Conservation (phyloP, 1,140 invertebrate genomes). For the Pseudoatta argentina region DNA sequence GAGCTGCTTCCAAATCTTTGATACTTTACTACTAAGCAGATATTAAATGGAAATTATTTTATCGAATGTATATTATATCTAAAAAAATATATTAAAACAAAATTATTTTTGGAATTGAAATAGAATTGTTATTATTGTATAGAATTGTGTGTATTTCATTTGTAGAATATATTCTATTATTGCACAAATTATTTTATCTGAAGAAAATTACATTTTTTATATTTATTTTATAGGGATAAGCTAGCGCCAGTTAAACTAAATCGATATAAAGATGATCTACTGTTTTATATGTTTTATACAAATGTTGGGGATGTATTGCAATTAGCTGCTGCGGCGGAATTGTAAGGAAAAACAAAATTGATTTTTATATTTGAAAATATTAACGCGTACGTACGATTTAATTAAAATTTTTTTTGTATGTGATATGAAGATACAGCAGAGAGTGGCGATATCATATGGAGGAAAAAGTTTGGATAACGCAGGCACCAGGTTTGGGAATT, state of each 20-base stretch:
- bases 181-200: neutral
- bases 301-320: constrained; percentile 99
- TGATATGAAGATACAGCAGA: constrained; percentile 93
- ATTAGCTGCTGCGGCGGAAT: constrained; percentile 97
- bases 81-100: no score
- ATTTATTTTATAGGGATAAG: constrained; percentile 91
- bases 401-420: constrained; percentile 14
- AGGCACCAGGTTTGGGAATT: constrained; percentile 96
- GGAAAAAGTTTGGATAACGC: constrained; percentile 99
- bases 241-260: constrained; percentile 97
- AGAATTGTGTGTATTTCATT: neutral
- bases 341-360: constrained; percentile 90
- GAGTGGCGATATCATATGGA: constrained; percentile 99
- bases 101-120: neutral
- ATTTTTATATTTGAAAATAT: neutral
- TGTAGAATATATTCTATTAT: neutral
- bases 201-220: constrained; percentile 14
- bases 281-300: constrained; percentile 99
- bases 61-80: no score
- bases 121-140: neutral
- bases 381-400: neutral
- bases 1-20: neutral
- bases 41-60: constrained; percentile 1
- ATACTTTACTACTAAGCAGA: neutral
- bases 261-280: constrained; percentile 99